Evolutionary conservation across 53 echinoderm and acorn worm genomes (phyloP).

Genomic region (Arbacia lixula): DNA sequence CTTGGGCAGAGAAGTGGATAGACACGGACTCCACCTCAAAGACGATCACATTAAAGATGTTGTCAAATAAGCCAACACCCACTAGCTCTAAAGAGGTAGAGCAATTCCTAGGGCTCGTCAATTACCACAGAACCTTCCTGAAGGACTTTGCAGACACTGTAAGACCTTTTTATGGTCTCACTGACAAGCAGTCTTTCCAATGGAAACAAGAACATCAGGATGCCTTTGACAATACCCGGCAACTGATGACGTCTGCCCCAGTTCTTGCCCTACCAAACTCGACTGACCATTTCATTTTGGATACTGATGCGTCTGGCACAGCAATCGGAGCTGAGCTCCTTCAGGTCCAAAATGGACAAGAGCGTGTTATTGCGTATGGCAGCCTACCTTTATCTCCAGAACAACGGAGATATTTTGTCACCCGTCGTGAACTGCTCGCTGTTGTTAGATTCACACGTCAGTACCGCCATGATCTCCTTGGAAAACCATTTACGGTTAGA

Average conservation of each 20-base stretch:
- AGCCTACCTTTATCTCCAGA: slow-evolving; percentile 52
- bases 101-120: slow-evolving; percentile 37
- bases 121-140: slow-evolving; percentile 44
- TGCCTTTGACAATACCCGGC: slow-evolving; percentile 51
- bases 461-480: slow-evolving; percentile 58
- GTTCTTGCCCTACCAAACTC: slow-evolving; percentile 58
- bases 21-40: slow-evolving; percentile 2
- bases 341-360: slow-evolving; percentile 58
- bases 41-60: slow-evolving; percentile 27
- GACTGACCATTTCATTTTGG: too few species aligned
- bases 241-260: slow-evolving; percentile 39
- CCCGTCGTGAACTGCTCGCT: slow-evolving; percentile 60
- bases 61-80: slow-evolving; percentile 35
- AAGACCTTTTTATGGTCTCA: slow-evolving; percentile 36
- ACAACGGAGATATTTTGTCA: slow-evolving; percentile 51
- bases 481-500: slow-evolving; percentile 45
- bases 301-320: slow-evolving; percentile 60
- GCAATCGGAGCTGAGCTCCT: slow-evolving; percentile 64
- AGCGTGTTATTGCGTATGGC: slow-evolving; percentile 65
- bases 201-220: slow-evolving; percentile 47
- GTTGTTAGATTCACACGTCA: slow-evolving; percentile 48
- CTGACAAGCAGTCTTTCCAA: slow-evolving; percentile 20
- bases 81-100: slow-evolving; percentile 40
- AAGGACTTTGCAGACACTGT: slow-evolving; percentile 27
- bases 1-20: slow-evolving; percentile 37